Evolutionary conservation across 2,113 vertebrate genomes (phyloP), one percentile per base, ranked within the genome.

Genomic region (Pholis gunnellus): DNA sequence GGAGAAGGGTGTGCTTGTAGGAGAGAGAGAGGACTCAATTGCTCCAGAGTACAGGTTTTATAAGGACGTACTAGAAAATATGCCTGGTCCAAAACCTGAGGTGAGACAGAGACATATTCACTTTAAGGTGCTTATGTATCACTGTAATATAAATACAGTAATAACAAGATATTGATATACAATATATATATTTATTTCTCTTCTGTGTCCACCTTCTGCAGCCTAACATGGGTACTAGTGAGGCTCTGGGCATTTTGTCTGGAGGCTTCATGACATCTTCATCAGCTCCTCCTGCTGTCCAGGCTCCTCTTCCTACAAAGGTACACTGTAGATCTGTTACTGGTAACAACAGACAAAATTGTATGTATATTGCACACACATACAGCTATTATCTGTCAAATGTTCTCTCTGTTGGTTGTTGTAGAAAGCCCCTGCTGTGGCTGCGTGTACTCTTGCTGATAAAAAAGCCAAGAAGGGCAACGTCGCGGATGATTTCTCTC

Each of bases 11-110:
- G 93, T 94, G 31, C 75, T 6, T 14, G 92, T 95, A 0, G 95
- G 95, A n/a, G 95, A 94, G 86, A 82, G 86, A 40, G 94, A 95
- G 0, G 93, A 94, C 67, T 57, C 93, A 0, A 72, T 95, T 56
- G 91, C 90, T 46, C 93, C 95, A 61, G 75, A 22, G 0, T 95
- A 95, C 89, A 93, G 94, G 78, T 93, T 92, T 27, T 73, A 89
- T 5, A 27, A 83, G 74, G 90, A 92, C 1, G 72, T 93, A 20
- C 83, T 84, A 0, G 74, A 75, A 44, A 89, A 94, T 13, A 61
- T 81, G 22, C 93, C 94, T 66, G 54, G 93, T 79, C 87, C 89
- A 5, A 68, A 87, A 79, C 88, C 90, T 25, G 85, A 95, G 93
- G 94, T 95, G 67, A 90, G 85, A 56, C 34, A 6, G 0, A 3